Evolutionary conservation across 2,888 invertebrate genomes (phyloP), one percentile per base, ranked within the genome.

Genomic region (Agonum fuliginosum): DNA sequence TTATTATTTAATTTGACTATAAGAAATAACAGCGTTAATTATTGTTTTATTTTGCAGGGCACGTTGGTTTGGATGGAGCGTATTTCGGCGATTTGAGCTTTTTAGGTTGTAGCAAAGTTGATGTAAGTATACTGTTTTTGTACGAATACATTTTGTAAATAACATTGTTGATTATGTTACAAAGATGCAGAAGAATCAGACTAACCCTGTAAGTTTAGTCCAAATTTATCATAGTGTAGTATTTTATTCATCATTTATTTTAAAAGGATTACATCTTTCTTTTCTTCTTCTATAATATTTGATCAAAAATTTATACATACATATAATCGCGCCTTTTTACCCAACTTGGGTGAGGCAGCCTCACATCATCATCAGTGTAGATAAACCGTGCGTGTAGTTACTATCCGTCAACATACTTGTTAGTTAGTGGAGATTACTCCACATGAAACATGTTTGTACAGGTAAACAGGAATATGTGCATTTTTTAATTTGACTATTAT

Each of bases 11-110:
- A n/a, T n/a, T n/a, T n/a, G n/a, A n/a, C n/a, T n/a, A n/a, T n/a
- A n/a, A n/a, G n/a, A n/a, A n/a, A n/a, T n/a, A n/a, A n/a, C n/a
- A n/a, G n/a, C n/a, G n/a, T n/a, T n/a, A n/a, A 20, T 37, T 51
- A 20, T 22, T 24, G 27, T 34, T 27, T 65, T 10, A 12, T 75
- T 37, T 30, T 51, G 10, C 22, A 79, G 86, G 92, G 0, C 99
- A 99, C 86, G 97, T 99, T 8, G 99, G 99, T 0, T 90, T 97
- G 48, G 99, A 99, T 86, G 99, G 99, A 0, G 97, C 97, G 24
- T 96, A 96, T 84, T 99, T 99, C 86, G 99, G 99, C 1, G 97
- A 99, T 86, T 93, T 99, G 48, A 91, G 92, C 69, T 92, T 93
- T 82, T 88, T 94, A 12, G 92, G 92, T 1, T 91, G 92, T 78